A percentile compares a stretch with the other conserved stretches of the same genome.
phyloP scores from a whole-genome alignment of 1,140 invertebrate genomes.

The Megalopta genalis region DNA sequence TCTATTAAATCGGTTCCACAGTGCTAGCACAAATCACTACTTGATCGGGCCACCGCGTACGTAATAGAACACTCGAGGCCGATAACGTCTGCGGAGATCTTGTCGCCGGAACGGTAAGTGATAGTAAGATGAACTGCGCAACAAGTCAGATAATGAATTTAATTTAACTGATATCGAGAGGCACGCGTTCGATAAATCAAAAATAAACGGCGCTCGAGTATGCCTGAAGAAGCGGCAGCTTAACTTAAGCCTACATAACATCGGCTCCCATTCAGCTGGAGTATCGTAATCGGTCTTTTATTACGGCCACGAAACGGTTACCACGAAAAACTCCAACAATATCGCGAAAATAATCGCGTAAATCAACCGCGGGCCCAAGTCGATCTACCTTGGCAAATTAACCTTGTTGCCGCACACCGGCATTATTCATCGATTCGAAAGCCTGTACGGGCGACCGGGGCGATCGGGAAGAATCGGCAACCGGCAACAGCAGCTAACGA shows the following conservation, averaged over 20 bases:
- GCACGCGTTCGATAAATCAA: background rate
- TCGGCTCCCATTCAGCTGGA: background rate
- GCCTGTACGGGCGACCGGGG: too few species aligned
- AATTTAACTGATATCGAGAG: slow-evolving; percentile 27
- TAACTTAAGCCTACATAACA: slow-evolving; percentile 6
- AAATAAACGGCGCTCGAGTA: background rate
- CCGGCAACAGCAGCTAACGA: background rate
- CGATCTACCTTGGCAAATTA: too few species aligned
- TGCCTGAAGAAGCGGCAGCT: background rate
- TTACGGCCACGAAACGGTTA: background rate
- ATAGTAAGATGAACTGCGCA: slow-evolving; percentile 3
- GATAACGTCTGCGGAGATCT: slow-evolving; percentile 22
- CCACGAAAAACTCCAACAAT: background rate
- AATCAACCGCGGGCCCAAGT: too few species aligned
- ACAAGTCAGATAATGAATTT: slow-evolving; percentile 24
- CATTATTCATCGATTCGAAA: too few species aligned
- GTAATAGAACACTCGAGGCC: slow-evolving; percentile 5
- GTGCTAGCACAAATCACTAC: too few species aligned
- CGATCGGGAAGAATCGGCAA: background rate
- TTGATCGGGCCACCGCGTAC: background rate
- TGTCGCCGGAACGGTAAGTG: slow-evolving; percentile 12
- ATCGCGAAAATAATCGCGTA: background rate
- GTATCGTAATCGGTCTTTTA: background rate
- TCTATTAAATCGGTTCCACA: background rate
- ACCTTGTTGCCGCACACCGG: too few species aligned